Base-by-base conservation (phyloP, 1,140 invertebrate species). In the Drosophila ohnishii region DNA sequence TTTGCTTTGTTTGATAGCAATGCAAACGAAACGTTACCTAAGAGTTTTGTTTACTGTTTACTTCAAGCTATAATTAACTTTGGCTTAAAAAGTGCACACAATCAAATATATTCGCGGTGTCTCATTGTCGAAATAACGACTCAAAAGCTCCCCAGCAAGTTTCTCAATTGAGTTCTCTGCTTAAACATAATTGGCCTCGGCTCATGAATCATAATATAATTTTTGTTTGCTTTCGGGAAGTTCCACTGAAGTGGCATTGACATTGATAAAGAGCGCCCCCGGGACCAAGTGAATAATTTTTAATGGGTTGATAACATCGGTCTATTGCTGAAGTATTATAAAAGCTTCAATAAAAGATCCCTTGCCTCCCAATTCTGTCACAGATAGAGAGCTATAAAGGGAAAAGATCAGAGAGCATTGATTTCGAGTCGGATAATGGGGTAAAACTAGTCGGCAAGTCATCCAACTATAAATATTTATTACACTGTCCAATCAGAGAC, bases 211-310 rank as follows among this genome's bases (percentile, higher is more conserved):
- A 64, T 62, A 40, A 63, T 40, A 60, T 25, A 60, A 42, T 34
- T 64, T 62, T 30, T 48, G 58, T 44, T 65, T 32, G 60, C n/a
- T 69, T 69, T 53, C 37, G 65, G 62, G 61, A 69, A 65, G 61
- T 66, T 69, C 65, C 40, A 69, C 65, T 69, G 65, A 55, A 69
- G 65, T 69, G 62, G 61, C 65, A 69, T 22, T 66, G 47, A 66
- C 65, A 69, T 69, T 69, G 65, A 69, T 69, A 69, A 53, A 66
- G 57, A 64, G 32, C 32, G 32, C 50, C 32, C 56, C 40, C 58
- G 56, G 62, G 37, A 44, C 48, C 35, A 69, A 64, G 37, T 61
- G 65, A 53, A 51, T 65, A 65, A 42, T 66, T 51, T 39, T 40
- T 35, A 50, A 64, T 40, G 59, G 60, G 45, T 64, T 42, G 65